Evolutionary conservation across 2,888 invertebrate species (phyloP).

Genomic region (Diogma glabrata): DNA sequence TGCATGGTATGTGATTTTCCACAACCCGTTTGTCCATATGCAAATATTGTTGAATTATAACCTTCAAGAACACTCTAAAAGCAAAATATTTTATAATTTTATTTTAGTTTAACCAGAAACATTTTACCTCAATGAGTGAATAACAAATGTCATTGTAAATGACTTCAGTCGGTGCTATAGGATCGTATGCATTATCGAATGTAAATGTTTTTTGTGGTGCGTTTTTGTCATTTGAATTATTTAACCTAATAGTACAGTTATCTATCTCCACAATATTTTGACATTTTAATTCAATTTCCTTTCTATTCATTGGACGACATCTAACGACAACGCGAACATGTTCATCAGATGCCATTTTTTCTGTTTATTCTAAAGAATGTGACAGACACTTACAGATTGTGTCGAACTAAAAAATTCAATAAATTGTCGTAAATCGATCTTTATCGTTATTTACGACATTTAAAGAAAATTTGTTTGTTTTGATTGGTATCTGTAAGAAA

Average conservation of each 20-base stretch:
- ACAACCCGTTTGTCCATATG: slow-evolving; percentile 87
- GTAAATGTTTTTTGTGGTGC: slow-evolving; percentile 58
- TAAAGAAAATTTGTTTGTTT: too few species aligned
- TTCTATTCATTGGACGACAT: slow-evolving; percentile 74
- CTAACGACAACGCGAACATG: slow-evolving; percentile 26
- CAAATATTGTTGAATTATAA: slow-evolving; percentile 87
- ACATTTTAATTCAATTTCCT: slow-evolving; percentile 56
- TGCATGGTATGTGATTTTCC: slow-evolving; percentile 90
- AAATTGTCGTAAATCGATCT: too few species aligned
- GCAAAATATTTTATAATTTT: background rate
- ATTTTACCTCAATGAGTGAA: slow-evolving; percentile 64
- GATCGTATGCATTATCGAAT: slow-evolving; percentile 75
- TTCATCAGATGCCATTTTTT: slow-evolving; percentile 1
- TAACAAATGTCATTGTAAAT: slow-evolving; percentile 82
- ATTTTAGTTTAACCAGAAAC: background rate
- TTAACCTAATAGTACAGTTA: slow-evolving; percentile 47
- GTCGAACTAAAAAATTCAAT: too few species aligned
- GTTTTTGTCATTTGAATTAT: slow-evolving; percentile 47
- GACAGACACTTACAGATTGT: too few species aligned
- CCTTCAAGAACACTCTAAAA: slow-evolving; percentile 68
- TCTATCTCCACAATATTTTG: slow-evolving; percentile 58
- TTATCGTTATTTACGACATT: too few species aligned
- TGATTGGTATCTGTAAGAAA: too few species aligned
- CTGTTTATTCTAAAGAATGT: too few species aligned
- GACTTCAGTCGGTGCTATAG: slow-evolving; percentile 65